A percentile compares a stretch with the other conserved stretches of the same genome.
These are phyloP conservation scores for Odontomachus brunneus DNA, from an alignment of 1,140 invertebrate species.

Conservation along the genomic window DNA sequence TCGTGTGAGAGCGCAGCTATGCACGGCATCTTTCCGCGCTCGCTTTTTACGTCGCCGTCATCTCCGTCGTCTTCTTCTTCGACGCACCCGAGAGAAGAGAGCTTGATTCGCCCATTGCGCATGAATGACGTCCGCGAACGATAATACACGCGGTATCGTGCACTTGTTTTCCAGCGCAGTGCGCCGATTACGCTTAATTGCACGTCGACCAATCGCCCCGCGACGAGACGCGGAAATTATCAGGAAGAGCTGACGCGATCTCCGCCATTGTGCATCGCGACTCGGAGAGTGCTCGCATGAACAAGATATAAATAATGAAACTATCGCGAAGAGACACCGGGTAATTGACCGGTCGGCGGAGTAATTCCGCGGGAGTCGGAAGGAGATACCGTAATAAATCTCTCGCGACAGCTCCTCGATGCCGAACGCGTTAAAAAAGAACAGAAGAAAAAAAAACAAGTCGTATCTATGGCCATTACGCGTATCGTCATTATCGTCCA, in stretches of 20 bases:
- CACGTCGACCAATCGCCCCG: neutral
- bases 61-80: neutral
- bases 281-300: too few relatives aligned
- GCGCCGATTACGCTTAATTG: constrained; percentile 43
- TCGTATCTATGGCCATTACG: too few relatives aligned
- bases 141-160: constrained; percentile 36
- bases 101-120: constrained; percentile 11
- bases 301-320: neutral
- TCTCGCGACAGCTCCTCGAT: neutral
- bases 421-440: too few relatives aligned
- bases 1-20: neutral
- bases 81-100: neutral
- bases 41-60: neutral
- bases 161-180: constrained; percentile 20
- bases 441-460: too few relatives aligned
- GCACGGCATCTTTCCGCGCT: neutral
- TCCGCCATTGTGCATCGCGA: too few relatives aligned
- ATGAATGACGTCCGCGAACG: constrained; percentile 18
- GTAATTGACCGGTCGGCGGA: neutral
- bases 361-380: neutral
- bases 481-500: too few relatives aligned
- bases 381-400: neutral
- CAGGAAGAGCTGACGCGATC: neutral
- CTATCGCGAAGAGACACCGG: neutral
- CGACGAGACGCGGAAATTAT: neutral